These are phyloP conservation scores for honey bee (Apis mellifera) DNA, from an alignment of 1,140 invertebrate species.

Conservation along the genomic window Amel_HAv3.1 CM009936.2:12133001-12133500, in stretches of 20 bases:
- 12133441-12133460: constrained; percentile 11
- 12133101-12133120: constrained; percentile 3
- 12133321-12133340: constrained; percentile 49
- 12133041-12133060: constrained; percentile 22
- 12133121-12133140: not conserved
- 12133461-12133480: not conserved
- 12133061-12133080: not conserved
- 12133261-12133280: constrained; percentile 45
- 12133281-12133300: constrained; percentile 70
- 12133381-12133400: constrained; percentile 60
- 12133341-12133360: constrained; percentile 57
- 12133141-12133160: constrained; percentile 21
- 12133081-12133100: not conserved
- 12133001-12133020: not conserved
- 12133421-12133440: constrained; percentile 31
- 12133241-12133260: constrained; percentile 33
- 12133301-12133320: constrained; percentile 58
- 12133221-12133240: constrained; percentile 46
- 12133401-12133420: constrained; percentile 64
- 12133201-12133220: constrained; percentile 50
- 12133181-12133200: constrained; percentile 49
- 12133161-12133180: constrained; percentile 27
- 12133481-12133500: not conserved
- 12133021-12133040: not conserved
- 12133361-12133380: constrained; percentile 60